Evolutionary conservation across 2,797 vertebrate genomes (phyloP).

Genomic region (Telmatherina bonti): DNA sequence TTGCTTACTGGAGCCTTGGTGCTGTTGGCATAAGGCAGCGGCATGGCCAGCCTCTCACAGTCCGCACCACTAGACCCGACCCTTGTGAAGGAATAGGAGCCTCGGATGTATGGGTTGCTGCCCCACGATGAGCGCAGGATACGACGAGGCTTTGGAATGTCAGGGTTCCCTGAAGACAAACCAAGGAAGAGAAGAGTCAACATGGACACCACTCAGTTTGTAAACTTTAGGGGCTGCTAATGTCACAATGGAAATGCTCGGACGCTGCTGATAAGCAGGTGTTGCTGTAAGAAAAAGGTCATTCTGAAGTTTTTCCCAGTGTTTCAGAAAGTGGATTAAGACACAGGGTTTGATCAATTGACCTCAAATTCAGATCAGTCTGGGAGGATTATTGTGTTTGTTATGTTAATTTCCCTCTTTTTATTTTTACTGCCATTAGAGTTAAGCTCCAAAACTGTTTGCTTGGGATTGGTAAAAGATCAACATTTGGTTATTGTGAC

Average conservation of each 20-base stretch:
- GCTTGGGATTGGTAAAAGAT: neutral
- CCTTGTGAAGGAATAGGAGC: conserved; percentile 98
- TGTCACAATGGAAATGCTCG: neutral
- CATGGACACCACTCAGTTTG: neutral
- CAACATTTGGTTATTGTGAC: neutral
- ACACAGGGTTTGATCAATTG: neutral
- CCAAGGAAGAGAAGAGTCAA: neutral
- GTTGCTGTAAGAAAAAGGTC: neutral
- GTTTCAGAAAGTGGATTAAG: neutral
- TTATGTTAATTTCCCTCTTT: neutral
- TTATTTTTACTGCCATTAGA: too few species aligned
- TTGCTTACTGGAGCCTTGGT: conserved; percentile 91
- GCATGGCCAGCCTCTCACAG: conserved; percentile 93
- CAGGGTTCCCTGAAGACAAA: conserved; percentile 89
- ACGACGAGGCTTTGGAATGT: conserved; percentile 97
- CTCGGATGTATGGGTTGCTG: conserved; percentile 93
- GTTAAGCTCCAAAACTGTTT: neutral
- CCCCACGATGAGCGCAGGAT: conserved; percentile 98
- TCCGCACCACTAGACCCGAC: conserved; percentile 96
- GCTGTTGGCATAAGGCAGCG: conserved; percentile 94
- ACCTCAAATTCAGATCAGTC: neutral
- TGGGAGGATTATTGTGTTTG: neutral
- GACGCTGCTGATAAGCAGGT: conserved; percentile 4
- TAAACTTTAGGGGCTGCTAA: neutral
- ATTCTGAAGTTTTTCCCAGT: neutral